Conservation (phyloP, 2,888 invertebrate genomes). For the Cerceris rybyensis region DNA sequence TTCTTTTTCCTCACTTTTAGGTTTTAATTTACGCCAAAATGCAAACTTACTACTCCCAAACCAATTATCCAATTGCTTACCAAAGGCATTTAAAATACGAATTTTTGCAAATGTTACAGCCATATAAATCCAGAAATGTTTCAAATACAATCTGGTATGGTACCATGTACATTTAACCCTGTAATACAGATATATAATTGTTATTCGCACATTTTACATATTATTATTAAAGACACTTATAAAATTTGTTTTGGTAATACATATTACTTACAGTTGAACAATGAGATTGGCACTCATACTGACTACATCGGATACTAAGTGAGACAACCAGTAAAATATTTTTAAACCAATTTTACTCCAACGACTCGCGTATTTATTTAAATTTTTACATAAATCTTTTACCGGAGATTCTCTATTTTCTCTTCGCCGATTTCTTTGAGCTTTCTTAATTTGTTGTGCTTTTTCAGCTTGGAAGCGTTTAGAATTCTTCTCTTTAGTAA, state of each 20-base stretch:
- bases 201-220: not conserved
- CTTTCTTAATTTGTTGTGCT: conserved; percentile 82
- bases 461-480: conserved; percentile 82
- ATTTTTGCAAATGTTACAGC: conserved; percentile 76
- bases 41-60: conserved; percentile 85
- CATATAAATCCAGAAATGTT: conserved; percentile 77
- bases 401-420: conserved; percentile 80
- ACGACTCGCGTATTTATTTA: conserved; percentile 83
- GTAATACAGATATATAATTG: conserved; percentile 36
- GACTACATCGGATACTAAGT: conserved; percentile 90
- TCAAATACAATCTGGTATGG: conserved; percentile 76
- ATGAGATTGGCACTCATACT: conserved; percentile 89
- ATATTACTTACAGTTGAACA: conserved; percentile 87
- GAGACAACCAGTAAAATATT: conserved; percentile 89
- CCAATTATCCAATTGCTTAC: conserved; percentile 83
- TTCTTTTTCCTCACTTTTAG: conserved; percentile 80
- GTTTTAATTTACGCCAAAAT: conserved; percentile 84
- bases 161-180: conserved; percentile 79
- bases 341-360: conserved; percentile 84
- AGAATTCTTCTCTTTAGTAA: conserved; percentile 79
- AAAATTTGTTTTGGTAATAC: no score
- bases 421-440: conserved; percentile 83
- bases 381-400: conserved; percentile 76
- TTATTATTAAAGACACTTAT: not conserved
- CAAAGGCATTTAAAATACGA: conserved; percentile 76